A percentile compares a stretch with the other conserved stretches of the same genome.
phyloP scores from a whole-genome alignment of 2,113 vertebrate species.

The Rallus limicola region DNA sequence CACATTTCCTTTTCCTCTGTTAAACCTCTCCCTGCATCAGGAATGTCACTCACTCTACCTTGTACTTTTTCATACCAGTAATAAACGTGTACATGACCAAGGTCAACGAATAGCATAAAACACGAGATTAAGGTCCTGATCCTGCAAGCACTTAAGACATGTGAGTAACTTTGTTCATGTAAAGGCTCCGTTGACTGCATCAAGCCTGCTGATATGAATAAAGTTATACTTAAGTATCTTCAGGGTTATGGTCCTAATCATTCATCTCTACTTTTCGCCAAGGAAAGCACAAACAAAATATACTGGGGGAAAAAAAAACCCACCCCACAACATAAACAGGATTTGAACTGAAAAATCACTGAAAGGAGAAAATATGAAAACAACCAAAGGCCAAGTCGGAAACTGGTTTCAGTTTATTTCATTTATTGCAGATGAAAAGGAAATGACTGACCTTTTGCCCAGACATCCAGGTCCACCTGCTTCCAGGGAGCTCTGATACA shows the following conservation, averaged over 20 bases:
- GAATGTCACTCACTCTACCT: conserved; percentile 45
- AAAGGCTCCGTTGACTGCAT: background rate
- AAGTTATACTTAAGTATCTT: conserved; percentile 17
- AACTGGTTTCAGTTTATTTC: conserved; percentile 15
- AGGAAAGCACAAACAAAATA: background rate
- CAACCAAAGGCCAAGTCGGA: background rate
- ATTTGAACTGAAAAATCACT: background rate
- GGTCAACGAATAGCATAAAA: conserved; percentile 61
- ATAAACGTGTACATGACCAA: conserved; percentile 62
- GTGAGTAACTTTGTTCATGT: conserved; percentile 41
- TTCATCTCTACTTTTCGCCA: background rate
- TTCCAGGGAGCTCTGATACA: background rate
- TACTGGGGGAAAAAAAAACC: accelerated
- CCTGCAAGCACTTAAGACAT: conserved; percentile 31
- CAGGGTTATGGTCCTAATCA: background rate
- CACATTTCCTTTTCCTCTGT: conserved; percentile 29
- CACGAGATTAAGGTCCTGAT: conserved; percentile 67
- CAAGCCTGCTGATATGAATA: background rate
- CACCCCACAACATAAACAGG: background rate
- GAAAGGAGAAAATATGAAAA: background rate
- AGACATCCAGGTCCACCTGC: conserved; percentile 17
- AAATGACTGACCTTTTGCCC: background rate
- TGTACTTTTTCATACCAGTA: conserved; percentile 44
- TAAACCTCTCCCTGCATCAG: conserved; percentile 45
- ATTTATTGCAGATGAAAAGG: conserved; percentile 14